Evolutionary conservation across 2,113 vertebrate genomes (phyloP), one percentile per base, ranked within the genome.

Genomic region (Brienomyrus brachyistius): DNA sequence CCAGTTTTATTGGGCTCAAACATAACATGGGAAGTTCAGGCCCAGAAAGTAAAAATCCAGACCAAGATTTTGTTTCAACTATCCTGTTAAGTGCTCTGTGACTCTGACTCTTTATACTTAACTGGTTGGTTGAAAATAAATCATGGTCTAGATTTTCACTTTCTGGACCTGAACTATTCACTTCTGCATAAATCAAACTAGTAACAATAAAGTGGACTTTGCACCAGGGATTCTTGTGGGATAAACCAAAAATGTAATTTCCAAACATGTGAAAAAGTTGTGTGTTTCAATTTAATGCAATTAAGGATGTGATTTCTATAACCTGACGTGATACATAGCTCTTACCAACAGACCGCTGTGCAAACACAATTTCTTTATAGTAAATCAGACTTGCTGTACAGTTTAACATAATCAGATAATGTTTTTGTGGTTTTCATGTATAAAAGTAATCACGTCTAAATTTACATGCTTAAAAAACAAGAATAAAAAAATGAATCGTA

Each of bases 401-500:
- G 51, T 15, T 15, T 52, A 27, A 80, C 48, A 52, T 59, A 50
- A n/a, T n/a, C n/a, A n/a, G n/a, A n/a, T n/a, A n/a, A n/a, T n/a
- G n/a, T n/a, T n/a, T n/a, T n/a, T n/a, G n/a, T n/a, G n/a, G n/a
- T n/a, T n/a, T 59, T 43, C 51, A 62, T 62, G 21, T 89, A 85
- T 56, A 89, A 89, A 89, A 89, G 17, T 66, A 47, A 70, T 89
- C 62, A 40, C 35, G 5, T 10, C 21, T 40, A 89, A n/a, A 89
- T 21, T 89, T 89, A 80, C 70, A 89, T 52, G 40, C 50, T 74
- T 74, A 80, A 89, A 89, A 80, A 80, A 80, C 45, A 52, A 31
- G 35, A 31, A 77, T 89, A 82, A 35, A 89, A 89, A 77, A 88
- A 17, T 17, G 3, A 19, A 21, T 27, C 13, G 2, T 77, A 35